These are phyloP conservation scores for Simalia tracyae DNA, from an alignment of 2,797 vertebrate species.

Conservation along the genomic window DNA sequence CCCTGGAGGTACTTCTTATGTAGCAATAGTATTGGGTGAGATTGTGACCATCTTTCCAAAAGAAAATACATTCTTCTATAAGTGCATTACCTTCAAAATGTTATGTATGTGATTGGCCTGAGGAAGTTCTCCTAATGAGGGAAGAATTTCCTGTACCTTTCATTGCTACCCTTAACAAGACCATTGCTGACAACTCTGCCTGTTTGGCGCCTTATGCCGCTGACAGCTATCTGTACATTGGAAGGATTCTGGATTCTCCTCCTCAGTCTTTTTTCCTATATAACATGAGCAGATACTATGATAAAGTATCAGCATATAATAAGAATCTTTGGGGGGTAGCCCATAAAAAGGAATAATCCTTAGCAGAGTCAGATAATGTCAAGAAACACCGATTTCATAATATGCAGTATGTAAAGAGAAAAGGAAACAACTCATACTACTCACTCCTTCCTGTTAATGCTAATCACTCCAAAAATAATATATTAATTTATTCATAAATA, in stretches of 20 bases:
- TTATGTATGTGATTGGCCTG: conserved; percentile 10
- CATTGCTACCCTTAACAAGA: conserved; percentile 52
- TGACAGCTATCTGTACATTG: conserved; percentile 40
- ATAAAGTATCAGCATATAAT: conserved; percentile 60
- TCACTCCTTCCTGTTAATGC: conserved; percentile 52
- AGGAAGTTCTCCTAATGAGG: conserved; percentile 6
- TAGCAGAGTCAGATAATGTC: conserved; percentile 43
- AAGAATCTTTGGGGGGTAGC: conserved; percentile 55
- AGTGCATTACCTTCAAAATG: not conserved
- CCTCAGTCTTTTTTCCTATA: not conserved
- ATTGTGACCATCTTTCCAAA: no score
- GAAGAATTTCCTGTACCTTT: not conserved
- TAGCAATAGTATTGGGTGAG: not conserved
- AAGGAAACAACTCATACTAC: conserved; percentile 38
- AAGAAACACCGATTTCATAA: conserved; percentile 44
- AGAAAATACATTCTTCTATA: not conserved
- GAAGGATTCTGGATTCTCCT: conserved; percentile 44
- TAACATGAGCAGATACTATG: conserved; percentile 52
- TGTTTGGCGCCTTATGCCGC: not conserved
- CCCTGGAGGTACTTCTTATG: not conserved
- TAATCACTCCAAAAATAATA: conserved; percentile 25
- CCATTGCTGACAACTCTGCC: conserved; percentile 46
- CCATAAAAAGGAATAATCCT: conserved; percentile 51
- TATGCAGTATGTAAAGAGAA: conserved; percentile 53
- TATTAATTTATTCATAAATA: no score